These are phyloP conservation scores for Dorcus parallelipipedus DNA, from an alignment of 2,888 invertebrate genomes.

Conservation along the genomic window DNA sequence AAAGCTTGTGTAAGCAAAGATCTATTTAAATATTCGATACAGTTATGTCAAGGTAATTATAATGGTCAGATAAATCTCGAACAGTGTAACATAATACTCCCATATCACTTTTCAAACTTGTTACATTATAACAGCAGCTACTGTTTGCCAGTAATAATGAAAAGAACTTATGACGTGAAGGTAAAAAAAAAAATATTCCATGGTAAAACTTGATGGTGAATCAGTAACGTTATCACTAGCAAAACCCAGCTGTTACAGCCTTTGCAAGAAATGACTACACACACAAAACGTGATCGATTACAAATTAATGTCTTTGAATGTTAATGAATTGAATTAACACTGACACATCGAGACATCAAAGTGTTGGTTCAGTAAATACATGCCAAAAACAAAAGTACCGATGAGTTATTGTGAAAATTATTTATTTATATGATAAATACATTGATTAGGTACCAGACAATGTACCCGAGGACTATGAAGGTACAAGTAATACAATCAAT, in stretches of 20 bases:
- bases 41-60: not conserved
- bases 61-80: not conserved
- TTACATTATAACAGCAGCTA: constrained; percentile 9
- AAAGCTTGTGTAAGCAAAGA: too few species aligned
- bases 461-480: constrained; percentile 17
- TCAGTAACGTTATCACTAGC: constrained; percentile 14
- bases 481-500: constrained; percentile 16
- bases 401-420: constrained; percentile 22
- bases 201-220: not conserved
- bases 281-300: not conserved
- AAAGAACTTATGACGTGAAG: not conserved
- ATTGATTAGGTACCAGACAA: constrained; percentile 18
- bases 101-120: constrained; percentile 8
- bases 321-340: not conserved
- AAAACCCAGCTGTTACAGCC: constrained; percentile 19
- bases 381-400: constrained; percentile 26
- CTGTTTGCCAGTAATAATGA: constrained; percentile 19
- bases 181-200: not conserved
- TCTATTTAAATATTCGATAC: too few species aligned
- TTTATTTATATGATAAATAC: constrained; percentile 28
- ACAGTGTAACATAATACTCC: constrained; percentile 1
- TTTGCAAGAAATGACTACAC: constrained; percentile 1
- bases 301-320: not conserved
- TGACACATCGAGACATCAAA: not conserved
- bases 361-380: constrained; percentile 32